Evolutionary conservation across 2,113 vertebrate genomes (phyloP), one percentile per base, ranked within the genome.

Genomic region (Sapajus apella): DNA sequence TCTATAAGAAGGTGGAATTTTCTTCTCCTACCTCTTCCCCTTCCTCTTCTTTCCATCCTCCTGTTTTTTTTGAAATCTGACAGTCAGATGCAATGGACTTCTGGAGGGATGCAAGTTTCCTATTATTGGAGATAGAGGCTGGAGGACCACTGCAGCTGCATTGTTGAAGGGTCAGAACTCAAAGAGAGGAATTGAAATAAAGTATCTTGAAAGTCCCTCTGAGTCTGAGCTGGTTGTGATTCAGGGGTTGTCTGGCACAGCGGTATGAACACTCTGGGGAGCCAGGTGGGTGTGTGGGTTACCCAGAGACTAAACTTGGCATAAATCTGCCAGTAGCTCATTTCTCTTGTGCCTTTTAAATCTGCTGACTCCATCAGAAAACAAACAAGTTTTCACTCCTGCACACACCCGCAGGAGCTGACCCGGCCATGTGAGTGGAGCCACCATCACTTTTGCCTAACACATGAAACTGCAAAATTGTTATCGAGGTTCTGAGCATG

Each of bases 301-400:
- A 86, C 50, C 73, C 91, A 89, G 32, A 35, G 73, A 66, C 84
- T 61, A 50, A 35, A n/a, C 43, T 68, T 89, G 93, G 82, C 86
- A 90, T 55, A 50, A 32, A n/a, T 87, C 52, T 18, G 21, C 72
- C 0, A 14, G n/a, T 47, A 75, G 37, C 25, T 90, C 76, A 8
- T 4, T 40, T 92, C 37, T 30, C 27, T 0, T 3, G 73, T 25
- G 58, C 52, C 58, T 68, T 58, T 87, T 27, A 25, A 68, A 84
- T 79, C 81, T 96, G 90, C 73, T 83, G 93, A 91, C 81, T 95
- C 27, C 25, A 83, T 90, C 66, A 80, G 47, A 87, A 95, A 87
- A 52, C n/a, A 85, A 88, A 14, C n/a, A 47, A 40, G 45, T 72
- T 82, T 80, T 84, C 43, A 12, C 52, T 81, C 72, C n/a, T 18